Percentiles rank a stretch among this genome's conserved stretches.
phyloP scores from a whole-genome alignment of 2,888 invertebrate species.

The Ormyrus labotus region DNA sequence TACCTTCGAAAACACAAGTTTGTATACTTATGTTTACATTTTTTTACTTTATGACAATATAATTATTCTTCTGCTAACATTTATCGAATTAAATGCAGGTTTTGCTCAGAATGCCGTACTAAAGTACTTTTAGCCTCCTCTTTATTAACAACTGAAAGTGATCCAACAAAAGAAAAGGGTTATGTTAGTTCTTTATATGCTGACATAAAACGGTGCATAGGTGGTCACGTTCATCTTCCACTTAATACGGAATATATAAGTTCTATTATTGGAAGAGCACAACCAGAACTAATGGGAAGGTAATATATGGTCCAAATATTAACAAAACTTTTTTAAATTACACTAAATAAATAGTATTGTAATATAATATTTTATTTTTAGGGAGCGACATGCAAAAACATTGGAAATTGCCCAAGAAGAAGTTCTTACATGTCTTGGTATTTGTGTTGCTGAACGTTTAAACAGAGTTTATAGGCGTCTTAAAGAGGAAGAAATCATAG shows the following conservation, averaged over 20 bases:
- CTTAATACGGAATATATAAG: conserved; percentile 93
- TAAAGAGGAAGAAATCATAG: conserved; percentile 94
- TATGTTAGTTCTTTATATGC: conserved; percentile 91
- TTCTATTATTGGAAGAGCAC: conserved; percentile 91
- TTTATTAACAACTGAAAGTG: conserved; percentile 89
- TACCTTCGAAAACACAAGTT: conserved; percentile 93
- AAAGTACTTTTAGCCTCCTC: conserved; percentile 91
- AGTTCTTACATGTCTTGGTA: conserved; percentile 94
- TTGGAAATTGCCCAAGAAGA: conserved; percentile 97
- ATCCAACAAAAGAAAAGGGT: conserved; percentile 91
- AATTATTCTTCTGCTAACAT: conserved; percentile 6
- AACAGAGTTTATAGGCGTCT: conserved; percentile 91
- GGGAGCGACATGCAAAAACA: conserved; percentile 97
- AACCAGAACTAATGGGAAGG: conserved; percentile 93
- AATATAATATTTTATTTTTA: conserved; percentile 54
- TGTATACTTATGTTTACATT: conserved; percentile 39
- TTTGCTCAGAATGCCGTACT: conserved; percentile 94
- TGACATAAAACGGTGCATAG: conserved; percentile 90
- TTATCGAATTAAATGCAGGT: conserved; percentile 74
- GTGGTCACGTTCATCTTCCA: conserved; percentile 92
- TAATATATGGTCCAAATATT: conserved; percentile 66
- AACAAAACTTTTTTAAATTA: conserved; percentile 23
- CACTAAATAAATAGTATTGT: not conserved
- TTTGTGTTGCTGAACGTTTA: conserved; percentile 93
- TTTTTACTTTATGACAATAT: conserved; percentile 6